Evolutionary conservation across 2,888 invertebrate genomes (phyloP).

Genomic region (Pristionchus mayeri): DNA sequence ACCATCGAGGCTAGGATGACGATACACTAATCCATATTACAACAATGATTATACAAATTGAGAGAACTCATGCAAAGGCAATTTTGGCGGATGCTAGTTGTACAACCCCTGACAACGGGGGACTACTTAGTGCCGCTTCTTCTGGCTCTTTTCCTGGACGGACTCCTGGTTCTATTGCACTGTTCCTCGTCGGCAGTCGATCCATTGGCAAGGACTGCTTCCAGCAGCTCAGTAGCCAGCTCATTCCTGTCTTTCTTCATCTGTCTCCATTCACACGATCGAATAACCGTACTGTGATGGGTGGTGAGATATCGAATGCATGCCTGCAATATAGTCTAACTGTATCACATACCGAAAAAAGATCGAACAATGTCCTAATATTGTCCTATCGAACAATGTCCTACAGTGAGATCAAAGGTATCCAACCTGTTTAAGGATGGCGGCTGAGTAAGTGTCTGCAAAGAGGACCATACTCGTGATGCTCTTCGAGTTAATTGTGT

Average conservation of each 20-base stretch:
- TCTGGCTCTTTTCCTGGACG: conserved; percentile 57
- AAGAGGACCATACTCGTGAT: conserved; percentile 63
- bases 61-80: too few species aligned
- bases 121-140: conserved; percentile 28
- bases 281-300: conserved; percentile 66
- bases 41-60: too few species aligned
- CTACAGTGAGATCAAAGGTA: too few species aligned
- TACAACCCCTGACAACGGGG: too few species aligned
- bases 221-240: conserved; percentile 70
- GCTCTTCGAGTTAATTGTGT: conserved; percentile 61
- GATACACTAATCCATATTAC: background rate
- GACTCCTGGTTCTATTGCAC: conserved; percentile 32
- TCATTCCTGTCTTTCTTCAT: conserved; percentile 66
- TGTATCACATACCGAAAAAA: too few species aligned
- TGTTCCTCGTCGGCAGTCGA: conserved; percentile 53
- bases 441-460: conserved; percentile 67
- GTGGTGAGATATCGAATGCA: conserved; percentile 63
- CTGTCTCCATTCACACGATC: conserved; percentile 66
- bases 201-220: conserved; percentile 62
- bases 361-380: too few species aligned
- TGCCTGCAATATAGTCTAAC: conserved; percentile 49
- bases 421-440: conserved; percentile 57
- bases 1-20: background rate
- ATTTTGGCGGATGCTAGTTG: too few species aligned
- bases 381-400: too few species aligned